phyloP scores from a whole-genome alignment of 2,888 invertebrate species.

The Tenthredo livida region DNA sequence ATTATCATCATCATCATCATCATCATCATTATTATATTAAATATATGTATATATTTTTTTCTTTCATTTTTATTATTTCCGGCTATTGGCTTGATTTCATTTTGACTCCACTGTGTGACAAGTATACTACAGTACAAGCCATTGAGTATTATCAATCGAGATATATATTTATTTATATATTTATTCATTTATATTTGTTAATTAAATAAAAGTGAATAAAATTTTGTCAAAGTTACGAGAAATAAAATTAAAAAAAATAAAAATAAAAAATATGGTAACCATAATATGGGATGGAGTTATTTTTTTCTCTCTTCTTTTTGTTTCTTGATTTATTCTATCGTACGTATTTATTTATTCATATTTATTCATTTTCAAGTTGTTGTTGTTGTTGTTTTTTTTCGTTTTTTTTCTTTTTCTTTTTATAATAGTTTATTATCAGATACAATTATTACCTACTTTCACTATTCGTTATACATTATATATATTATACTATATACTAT shows the following conservation, averaged over 20 bases:
- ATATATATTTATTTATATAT: neutral
- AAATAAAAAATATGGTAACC: neutral
- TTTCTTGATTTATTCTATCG: neutral
- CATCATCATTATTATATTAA: neutral
- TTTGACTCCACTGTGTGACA: neutral
- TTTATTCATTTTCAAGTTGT: neutral
- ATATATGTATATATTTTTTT: neutral
- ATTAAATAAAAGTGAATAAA: neutral
- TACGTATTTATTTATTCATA: neutral
- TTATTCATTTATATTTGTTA: neutral
- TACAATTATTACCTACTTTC: neutral
- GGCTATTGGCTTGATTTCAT: neutral
- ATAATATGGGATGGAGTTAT: neutral
- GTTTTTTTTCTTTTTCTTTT: neutral
- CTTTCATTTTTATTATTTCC: neutral
- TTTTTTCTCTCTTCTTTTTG: too few relatives aligned
- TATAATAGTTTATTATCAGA: neutral
- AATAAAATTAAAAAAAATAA: neutral
- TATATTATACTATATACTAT: constrained; percentile 9
- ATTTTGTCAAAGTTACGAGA: neutral
- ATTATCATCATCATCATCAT: neutral
- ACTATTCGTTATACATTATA: constrained; percentile 1
- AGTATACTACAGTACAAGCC: neutral
- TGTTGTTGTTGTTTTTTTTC: too few relatives aligned
- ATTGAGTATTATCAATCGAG: constrained; percentile 27